Evolutionary conservation across 2,888 invertebrate species (phyloP), one percentile per base, ranked within the genome.

Genomic region (Brassicogethes aeneus): DNA sequence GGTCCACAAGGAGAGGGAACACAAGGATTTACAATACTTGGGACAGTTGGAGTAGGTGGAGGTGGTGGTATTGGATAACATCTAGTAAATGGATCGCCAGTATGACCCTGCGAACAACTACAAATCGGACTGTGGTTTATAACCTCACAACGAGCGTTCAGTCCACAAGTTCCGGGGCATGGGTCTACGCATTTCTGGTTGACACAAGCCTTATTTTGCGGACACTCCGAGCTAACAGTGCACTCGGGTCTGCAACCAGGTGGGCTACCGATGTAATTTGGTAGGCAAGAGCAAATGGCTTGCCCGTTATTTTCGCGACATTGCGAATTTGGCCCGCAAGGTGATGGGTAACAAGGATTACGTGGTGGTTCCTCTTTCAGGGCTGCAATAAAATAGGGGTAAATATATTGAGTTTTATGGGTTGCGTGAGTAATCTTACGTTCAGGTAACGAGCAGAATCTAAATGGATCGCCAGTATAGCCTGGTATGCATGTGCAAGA

Each of bases 241-340:
- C 91, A 91, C 66, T 89, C 89, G 1, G 88, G 88, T 46, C 82
- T 77, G 60, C 89, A 89, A 56, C 82, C 82, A 3, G 88, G 88
- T 33, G 89, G 87, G 39, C 75, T 71, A n/a, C 88, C 88, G 37
- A 79, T 72, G 57, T 83, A 85, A 23, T 74, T 74, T 37, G 79
- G 76, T 41, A 80, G 66, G 54, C 90, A 91, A 1, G 85, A 83
- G 61, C 91, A 91, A 3, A 86, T 80, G 1, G 85, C 84, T 52
- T 79, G 75, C 8, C 75, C 75, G 57, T 85, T 84, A 2, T 79
- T 62, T 44, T 77, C 74, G 17, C 83, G 75, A 57, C 89, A 90
- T 63, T 83, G 79, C 58, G 86, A 85, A 59, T 86, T 85, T 0
- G 84, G 79, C 14, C 89, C 90, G 55, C 90, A 90, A 2, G 87